Percentiles rank a stretch among this genome's conserved stretches.
phyloP scores from a whole-genome alignment of 2,888 invertebrate genomes.

The Perizoma affinitatum region DNA sequence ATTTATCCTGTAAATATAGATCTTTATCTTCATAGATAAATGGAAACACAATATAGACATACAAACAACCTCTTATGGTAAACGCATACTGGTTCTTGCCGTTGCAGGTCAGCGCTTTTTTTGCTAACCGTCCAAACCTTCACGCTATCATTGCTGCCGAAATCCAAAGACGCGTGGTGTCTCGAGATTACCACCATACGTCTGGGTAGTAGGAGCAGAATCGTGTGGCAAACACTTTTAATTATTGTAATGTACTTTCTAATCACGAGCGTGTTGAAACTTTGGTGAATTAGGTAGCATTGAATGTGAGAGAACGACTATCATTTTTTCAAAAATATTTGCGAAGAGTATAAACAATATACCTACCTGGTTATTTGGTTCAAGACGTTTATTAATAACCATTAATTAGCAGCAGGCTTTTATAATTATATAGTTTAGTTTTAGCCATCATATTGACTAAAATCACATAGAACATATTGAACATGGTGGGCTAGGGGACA shows the following conservation, averaged over 20 bases:
- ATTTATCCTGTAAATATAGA: too few relatives aligned
- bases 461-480: too few relatives aligned
- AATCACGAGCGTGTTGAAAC: slow-evolving; percentile 59
- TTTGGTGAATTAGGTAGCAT: slow-evolving; percentile 34
- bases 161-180: slow-evolving; percentile 54
- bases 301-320: slow-evolving; percentile 9
- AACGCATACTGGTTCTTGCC: too few relatives aligned
- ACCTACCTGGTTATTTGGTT: too few relatives aligned
- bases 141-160: slow-evolving; percentile 52
- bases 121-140: slow-evolving; percentile 49
- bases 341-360: too few relatives aligned
- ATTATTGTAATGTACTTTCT: slow-evolving; percentile 72
- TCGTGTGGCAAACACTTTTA: slow-evolving; percentile 69
- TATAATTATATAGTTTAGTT: too few relatives aligned
- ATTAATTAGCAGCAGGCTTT: too few relatives aligned
- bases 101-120: slow-evolving; percentile 23
- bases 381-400: too few relatives aligned
- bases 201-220: slow-evolving; percentile 49
- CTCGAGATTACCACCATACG: slow-evolving; percentile 49
- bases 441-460: too few relatives aligned
- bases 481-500: too few relatives aligned
- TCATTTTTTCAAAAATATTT: not conserved
- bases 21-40: not conserved
- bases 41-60: too few relatives aligned
- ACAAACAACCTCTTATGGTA: too few relatives aligned